phyloP scores from a whole-genome alignment of 1,140 invertebrate genomes.

The Callitettix versicolor region DNA sequence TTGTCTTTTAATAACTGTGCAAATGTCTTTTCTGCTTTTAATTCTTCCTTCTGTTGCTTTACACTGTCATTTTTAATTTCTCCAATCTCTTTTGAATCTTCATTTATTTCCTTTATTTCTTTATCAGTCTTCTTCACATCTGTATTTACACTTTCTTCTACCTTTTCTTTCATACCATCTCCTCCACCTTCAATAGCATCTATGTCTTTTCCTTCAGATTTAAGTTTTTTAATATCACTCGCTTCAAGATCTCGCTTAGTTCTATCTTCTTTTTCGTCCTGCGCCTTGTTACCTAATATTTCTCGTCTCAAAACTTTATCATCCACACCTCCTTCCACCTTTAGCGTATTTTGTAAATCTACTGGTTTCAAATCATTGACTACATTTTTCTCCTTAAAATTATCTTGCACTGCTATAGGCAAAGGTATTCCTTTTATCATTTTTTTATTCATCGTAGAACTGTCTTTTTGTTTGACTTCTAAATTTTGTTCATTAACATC shows the following conservation, averaged over 20 bases:
- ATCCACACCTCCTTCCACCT: neutral
- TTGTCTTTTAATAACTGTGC: neutral
- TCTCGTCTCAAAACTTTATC: constrained; percentile 3
- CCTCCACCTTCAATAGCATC: neutral
- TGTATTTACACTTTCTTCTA: neutral
- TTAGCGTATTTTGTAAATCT: neutral
- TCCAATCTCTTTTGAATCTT: neutral
- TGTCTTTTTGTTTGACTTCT: neutral
- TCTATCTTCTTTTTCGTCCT: constrained; percentile 26
- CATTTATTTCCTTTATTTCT: neutral
- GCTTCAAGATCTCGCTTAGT: constrained; percentile 27
- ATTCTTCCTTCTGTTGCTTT: too few relatives aligned
- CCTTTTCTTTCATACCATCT: neutral
- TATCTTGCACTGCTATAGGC: constrained; percentile 18
- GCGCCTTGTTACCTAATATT: constrained; percentile 5
- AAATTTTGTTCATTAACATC: neutral
- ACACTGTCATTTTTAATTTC: too few relatives aligned
- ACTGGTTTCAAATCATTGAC: neutral
- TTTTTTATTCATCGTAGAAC: constrained; percentile 10
- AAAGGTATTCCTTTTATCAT: constrained; percentile 20
- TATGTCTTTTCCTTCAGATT: neutral
- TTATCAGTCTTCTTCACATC: neutral
- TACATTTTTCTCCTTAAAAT: neutral
- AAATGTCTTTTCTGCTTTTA: neutral
- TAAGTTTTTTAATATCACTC: neutral